Base-by-base conservation (phyloP, 2,797 vertebrate species). In the Pseudopleuronectes americanus region DNA sequence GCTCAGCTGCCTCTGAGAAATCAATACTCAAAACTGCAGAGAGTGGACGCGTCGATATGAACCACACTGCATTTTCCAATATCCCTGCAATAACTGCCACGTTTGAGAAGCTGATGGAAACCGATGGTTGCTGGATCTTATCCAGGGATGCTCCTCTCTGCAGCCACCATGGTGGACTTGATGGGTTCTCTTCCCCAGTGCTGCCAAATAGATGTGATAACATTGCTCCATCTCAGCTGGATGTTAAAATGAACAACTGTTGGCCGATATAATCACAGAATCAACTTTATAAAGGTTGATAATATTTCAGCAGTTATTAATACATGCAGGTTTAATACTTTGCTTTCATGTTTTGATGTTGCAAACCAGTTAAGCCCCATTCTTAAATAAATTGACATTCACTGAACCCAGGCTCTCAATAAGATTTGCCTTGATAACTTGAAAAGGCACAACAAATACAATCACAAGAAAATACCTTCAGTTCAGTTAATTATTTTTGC, bases 1-100 rank as follows among this genome's bases (percentile, higher is more conserved):
- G 19, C 68, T 69, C 57, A 62, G 66, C 53, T 55, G 62, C 60
- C 41, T 57, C 28, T 6, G 41, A 78, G 49, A 54, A 45, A 66
- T 19, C 16, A 8, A n/a, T 8, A 58, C 48, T 71, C 77, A 23
- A 73, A 72, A 45, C 43, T 36, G 26, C 53, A 68, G 23, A 31
- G 26, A 19, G n/a, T 19, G 17, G 24, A 69, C 23, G 6, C n/a
- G 26, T 53, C 67, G 9, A 56, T 24, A 36, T 64, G 21, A 36
- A 58, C 24, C 41, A 19, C 12, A 23, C 14, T 36, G 26, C 56
- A 17, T 57, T 49, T 68, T 68, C 3, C 17, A 24, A 8, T 54
- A 31, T 38, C n/a, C 19, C 31, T 22, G 28, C 10, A 62, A 1
- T 38, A 19, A 19, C 21, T 23, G 4, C 19, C 38, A 5, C 6